Evolutionary conservation across 2,888 invertebrate species (phyloP), one percentile per base, ranked within the genome.

Genomic region (Embidobia sp.): DNA sequence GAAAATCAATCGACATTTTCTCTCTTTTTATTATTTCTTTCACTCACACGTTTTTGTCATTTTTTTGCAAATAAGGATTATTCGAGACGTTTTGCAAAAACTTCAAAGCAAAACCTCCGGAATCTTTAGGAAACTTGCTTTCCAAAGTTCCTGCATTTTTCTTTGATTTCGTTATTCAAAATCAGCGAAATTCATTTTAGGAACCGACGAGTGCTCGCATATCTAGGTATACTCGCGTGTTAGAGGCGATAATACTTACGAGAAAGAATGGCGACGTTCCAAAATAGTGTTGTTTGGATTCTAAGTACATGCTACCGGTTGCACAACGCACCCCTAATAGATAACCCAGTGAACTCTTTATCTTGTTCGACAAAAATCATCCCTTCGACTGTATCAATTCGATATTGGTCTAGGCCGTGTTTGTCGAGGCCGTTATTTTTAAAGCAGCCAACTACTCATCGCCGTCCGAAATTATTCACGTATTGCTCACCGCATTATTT

Each of bases 281-380:
- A 77, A 77, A 61, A 69, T 57, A 35, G 48, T 66, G 29, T 40
- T 59, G 46, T 69, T 61, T 42, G 19, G 10, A 22, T 44, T 33
- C 26, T 37, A 49, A 67, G 53, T 53, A 37, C 63, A 55, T 33
- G 40, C 55, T 44, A 69, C 35, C 48, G 44, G 42, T 73, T 72
- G 59, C 67, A 67, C 67, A 77, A 77, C 42, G 46, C 18, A 80
- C 77, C 81, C 75, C 78, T 82, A 81, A 83, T 83, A 82, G 82
- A 79, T 82, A 82, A 82, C 83, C 83, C 76, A 82, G 79, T 83
- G 79, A 82, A 81, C 83, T 77, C 79, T 63, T 82, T 79, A 66
- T 46, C 22, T 46, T 35, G 7, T 3, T 10, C 26, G 13, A 61
- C 13, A 13, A 13, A 31, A 6, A 35, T 10, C 26, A 15, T 48